Evolutionary conservation across 2,888 invertebrate species (phyloP), one percentile per base, ranked within the genome.

Genomic region (Pristionchus fissidentatus): DNA sequence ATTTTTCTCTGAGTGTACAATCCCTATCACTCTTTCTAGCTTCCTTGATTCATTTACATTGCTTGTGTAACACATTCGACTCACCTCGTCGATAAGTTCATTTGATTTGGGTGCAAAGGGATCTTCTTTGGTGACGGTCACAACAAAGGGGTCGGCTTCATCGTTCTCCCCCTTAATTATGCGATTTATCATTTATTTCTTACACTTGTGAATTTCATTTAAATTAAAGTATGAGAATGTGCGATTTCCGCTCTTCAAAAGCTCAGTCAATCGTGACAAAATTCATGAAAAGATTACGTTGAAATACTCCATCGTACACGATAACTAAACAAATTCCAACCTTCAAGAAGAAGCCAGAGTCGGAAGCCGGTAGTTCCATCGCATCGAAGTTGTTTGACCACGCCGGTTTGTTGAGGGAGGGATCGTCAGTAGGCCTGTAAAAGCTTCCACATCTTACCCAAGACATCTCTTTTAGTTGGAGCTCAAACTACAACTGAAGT

Each of bases 91-190:
- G 80, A 88, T 88, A 10, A 90, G 81, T 1, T 85, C 85, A 7
- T 85, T 83, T 87, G 86, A 38, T 85, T 83, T 83, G 15, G 91
- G 90, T 0, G 90, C 91, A 79, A 91, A 91, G 19, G 90, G 90
- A 86, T 90, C 90, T 13, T 52, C 62, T 35, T 83, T 62, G 55
- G 73, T 26, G n/a, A 35, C 7, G 22, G 49, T 81, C 26, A 79
- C 75, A 8, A 70, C 85, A 32, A 85, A 85, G 2, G 89, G 85
- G 77, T 89, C 87, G 19, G 81, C 84, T 13, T 35, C 80, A 26
- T 83, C 83, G 70, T 35, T 70, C 41, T 66, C 70, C 70, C 70
- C 60, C 80, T 80, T 19, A 38, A 15, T 10, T 19, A 70, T 26
- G 10, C 4, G 26, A 77, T 29, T 77, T 26, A 43, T 60, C 26